These are phyloP conservation scores for Sepiola atlantica DNA, from an alignment of 2,888 invertebrate genomes.

Conservation along the genomic window DNA sequence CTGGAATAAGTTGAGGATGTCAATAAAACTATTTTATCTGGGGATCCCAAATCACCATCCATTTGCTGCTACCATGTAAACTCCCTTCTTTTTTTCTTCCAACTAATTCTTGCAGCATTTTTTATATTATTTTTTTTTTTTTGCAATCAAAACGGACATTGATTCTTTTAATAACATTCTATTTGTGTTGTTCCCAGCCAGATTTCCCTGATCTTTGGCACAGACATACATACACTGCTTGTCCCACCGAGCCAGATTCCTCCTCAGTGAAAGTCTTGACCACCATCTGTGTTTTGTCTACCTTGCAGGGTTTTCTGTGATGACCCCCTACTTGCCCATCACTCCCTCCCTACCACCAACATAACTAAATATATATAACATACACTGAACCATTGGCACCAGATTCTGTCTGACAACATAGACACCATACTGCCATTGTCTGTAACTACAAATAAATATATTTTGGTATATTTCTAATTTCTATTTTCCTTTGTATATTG, in stretches of 20 bases:
- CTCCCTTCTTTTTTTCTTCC: neutral
- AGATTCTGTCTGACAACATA: neutral
- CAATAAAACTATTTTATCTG: neutral
- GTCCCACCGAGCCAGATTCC: neutral
- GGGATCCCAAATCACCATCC: no score
- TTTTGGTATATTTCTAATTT: neutral
- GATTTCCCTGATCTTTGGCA: neutral
- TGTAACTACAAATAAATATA: neutral
- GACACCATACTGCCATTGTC: neutral
- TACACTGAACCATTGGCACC: neutral
- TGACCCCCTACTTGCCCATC: no score
- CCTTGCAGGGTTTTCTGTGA: conserved; percentile 22
- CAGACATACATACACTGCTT: neutral
- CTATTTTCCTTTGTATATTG: neutral
- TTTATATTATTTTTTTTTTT: no score
- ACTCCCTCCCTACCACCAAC: neutral
- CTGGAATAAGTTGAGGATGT: conserved; percentile 6
- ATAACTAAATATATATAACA: neutral
- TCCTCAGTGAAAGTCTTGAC: neutral
- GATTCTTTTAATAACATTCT: neutral
- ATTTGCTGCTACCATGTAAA: no score
- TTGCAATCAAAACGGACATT: conserved; percentile 11
- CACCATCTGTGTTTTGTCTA: conserved; percentile 2
- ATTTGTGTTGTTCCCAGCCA: neutral
- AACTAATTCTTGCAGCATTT: neutral